A percentile compares a stretch with the other conserved stretches of the same genome.
phyloP scores from a whole-genome alignment of 2,888 invertebrate genomes.

The Meganola albula region DNA sequence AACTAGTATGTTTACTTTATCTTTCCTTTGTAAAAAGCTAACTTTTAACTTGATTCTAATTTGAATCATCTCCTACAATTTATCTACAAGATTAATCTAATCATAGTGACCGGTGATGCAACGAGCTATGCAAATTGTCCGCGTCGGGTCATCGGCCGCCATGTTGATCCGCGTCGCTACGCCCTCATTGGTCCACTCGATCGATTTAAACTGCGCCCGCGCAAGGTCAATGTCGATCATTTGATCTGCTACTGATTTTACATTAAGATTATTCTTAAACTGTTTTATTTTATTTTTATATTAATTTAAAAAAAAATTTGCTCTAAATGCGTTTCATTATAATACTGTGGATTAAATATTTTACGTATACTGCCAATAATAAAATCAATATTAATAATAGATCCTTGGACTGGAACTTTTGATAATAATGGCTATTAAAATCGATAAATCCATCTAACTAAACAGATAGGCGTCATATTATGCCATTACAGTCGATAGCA shows the following conservation, averaged over 20 bases:
- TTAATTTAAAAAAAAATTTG: too few species aligned
- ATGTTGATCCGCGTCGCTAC: constrained; percentile 54
- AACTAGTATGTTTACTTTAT: too few species aligned
- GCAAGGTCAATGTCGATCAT: constrained; percentile 70
- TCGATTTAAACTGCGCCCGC: constrained; percentile 67
- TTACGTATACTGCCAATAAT: too few species aligned
- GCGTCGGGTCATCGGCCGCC: constrained; percentile 58
- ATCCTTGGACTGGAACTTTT: too few species aligned
- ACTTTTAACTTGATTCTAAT: too few species aligned
- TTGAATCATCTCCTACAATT: too few species aligned
- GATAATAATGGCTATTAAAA: constrained; percentile 28
- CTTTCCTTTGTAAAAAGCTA: too few species aligned
- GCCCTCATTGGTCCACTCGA: constrained; percentile 58
- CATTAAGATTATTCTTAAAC: constrained; percentile 25
- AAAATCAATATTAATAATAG: too few species aligned
- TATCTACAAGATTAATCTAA: too few species aligned
- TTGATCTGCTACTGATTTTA: constrained; percentile 63
- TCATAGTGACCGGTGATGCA: constrained; percentile 58
- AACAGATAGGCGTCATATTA: constrained; percentile 48
- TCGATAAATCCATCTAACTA: constrained; percentile 35
- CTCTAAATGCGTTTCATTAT: too few species aligned
- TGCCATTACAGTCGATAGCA: constrained; percentile 47
- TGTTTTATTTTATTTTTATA: too few species aligned
- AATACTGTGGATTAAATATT: too few species aligned
- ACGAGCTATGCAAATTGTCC: constrained; percentile 70